phyloP scores from a whole-genome alignment of 2,888 invertebrate species.

The Pomacea canaliculata region DNA sequence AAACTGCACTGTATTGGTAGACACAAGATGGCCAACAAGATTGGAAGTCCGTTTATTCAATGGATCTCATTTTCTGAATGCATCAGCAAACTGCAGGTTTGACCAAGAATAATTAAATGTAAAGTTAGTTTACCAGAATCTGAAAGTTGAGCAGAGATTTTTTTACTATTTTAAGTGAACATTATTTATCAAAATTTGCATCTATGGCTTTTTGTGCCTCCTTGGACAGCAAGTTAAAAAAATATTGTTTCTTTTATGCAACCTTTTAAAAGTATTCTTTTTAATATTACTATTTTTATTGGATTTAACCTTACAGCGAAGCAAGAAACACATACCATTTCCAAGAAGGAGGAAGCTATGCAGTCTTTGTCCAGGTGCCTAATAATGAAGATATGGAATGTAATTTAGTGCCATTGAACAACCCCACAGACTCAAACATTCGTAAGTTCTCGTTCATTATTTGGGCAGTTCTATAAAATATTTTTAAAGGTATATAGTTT shows the following conservation, averaged over 20 bases:
- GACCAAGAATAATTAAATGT: background rate
- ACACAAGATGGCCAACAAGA: constrained; percentile 51
- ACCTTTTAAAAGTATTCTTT: background rate
- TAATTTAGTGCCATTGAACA: constrained; percentile 33
- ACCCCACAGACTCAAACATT: constrained; percentile 46
- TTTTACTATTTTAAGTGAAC: no score
- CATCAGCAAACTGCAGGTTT: constrained; percentile 27
- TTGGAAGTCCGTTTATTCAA: constrained; percentile 31
- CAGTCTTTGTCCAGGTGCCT: constrained; percentile 34
- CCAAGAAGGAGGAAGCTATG: constrained; percentile 45
- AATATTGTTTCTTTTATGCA: no score
- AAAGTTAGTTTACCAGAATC: no score
- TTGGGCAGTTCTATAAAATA: no score
- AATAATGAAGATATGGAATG: constrained; percentile 32
- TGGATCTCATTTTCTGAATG: background rate
- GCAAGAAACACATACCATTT: constrained; percentile 34
- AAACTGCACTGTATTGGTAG: constrained; percentile 48
- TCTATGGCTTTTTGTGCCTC: no score
- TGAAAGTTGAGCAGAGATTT: no score
- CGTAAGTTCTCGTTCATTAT: constrained; percentile 40
- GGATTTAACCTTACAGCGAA: constrained; percentile 34
- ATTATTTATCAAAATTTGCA: no score
- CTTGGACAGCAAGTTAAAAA: no score
- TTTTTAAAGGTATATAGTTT: no score
- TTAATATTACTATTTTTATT: background rate